Base-by-base conservation (phyloP, 2,888 invertebrate genomes). In the Glyphotaelius pellucidus region DNA sequence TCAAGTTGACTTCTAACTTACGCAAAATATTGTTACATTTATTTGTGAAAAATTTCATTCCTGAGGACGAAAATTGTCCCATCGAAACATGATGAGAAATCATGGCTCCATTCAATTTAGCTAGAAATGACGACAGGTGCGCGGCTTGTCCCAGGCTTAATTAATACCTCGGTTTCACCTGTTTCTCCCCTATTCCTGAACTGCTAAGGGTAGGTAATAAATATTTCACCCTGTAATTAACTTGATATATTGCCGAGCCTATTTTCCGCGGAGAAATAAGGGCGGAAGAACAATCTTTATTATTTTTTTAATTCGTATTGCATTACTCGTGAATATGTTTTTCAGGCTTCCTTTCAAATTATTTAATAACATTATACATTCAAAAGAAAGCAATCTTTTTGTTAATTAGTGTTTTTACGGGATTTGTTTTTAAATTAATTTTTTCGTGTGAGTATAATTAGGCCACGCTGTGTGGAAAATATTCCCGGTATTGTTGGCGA, bases 171-270 rank as follows among this genome's bases (percentile, higher is more conserved):
- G 86, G 86, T 79, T 32, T 52, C 79, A 89, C 89, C 89, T 79
- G 52, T 52, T 89, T 79, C 89, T 31, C 79, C 67, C 35, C 89
- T 30, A 31, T 35, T 67, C 79, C 31, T 30, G 31, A 67, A 42
- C 80, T 80, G 30, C 38, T 42, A 19, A 38, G 79, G 80, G 89
- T 42, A 42, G 38, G 89, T 80, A 80, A 89, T 89, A 89, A 89
- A 89, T 89, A 89, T 89, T 89, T 89, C 80, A 89, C 89, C 80
- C 80, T 38, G 80, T 89, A 89, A 89, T 89, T 89, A 89, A 89
- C 89, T 80, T 89, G 89, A 89, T 89, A 35, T 89, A 89, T 89
- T 80, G 30, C 80, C 35, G n/a, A 25, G 80, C 89, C 79, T 42
- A 89, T 80, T 89, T 89, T 79, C 80, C 31, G 32, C 79, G n/a